Conservation (phyloP, 2,113 vertebrate genomes). For the Perccottus glenii region DNA sequence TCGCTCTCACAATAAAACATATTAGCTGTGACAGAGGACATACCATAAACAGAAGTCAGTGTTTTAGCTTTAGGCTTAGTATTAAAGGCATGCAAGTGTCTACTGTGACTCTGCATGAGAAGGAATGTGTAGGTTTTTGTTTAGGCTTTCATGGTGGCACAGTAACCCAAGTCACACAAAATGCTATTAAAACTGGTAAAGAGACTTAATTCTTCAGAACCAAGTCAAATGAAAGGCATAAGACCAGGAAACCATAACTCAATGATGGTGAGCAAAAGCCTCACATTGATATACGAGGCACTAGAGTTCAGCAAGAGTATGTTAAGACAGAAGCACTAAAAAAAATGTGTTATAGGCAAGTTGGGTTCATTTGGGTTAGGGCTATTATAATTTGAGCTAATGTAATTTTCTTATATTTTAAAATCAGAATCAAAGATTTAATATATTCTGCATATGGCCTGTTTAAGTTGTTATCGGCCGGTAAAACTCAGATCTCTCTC, state of each 20-base stretch:
- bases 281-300: no score
- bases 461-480: no score
- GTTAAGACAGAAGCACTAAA: no score
- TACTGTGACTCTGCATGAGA: not conserved
- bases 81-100: not conserved
- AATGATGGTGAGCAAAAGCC: slow-evolving; percentile 7
- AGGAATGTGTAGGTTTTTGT: slow-evolving; percentile 13
- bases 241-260: slow-evolving; percentile 17
- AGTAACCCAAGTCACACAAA: slow-evolving; percentile 15
- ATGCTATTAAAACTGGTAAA: slow-evolving; percentile 14
- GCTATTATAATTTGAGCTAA: no score
- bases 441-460: no score
- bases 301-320: no score
- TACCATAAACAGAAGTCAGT: slow-evolving; percentile 37
- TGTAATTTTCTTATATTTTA: no score
- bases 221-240: slow-evolving; percentile 31
- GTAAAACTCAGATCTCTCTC: no score
- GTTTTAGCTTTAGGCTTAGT: no score
- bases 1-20: slow-evolving; percentile 47
- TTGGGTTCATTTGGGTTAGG: no score
- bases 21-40: slow-evolving; percentile 46
- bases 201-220: slow-evolving; percentile 14
- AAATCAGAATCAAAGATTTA: no score
- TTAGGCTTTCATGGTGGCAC: slow-evolving; percentile 10
- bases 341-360: no score